Evolutionary conservation across 2,888 invertebrate genomes (phyloP).

Genomic region (Drosophila anceps): DNA sequence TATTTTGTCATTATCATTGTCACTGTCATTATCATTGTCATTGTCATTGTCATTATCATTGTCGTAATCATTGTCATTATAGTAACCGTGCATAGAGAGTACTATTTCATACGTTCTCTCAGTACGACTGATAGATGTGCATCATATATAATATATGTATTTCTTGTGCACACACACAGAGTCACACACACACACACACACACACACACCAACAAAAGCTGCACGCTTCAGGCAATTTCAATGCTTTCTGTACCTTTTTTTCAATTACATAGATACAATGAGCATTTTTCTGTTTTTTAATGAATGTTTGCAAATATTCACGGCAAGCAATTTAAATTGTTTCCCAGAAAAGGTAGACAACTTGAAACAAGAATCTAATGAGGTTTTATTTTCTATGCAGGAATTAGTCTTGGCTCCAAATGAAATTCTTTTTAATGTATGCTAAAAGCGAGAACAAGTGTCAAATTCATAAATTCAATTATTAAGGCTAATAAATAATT

Average conservation of each 20-base stretch:
- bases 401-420: neutral
- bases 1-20: neutral
- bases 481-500: conserved; percentile 1
- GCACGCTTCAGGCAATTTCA: neutral
- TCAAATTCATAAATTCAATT: conserved; percentile 8
- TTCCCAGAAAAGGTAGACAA: neutral
- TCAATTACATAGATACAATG: neutral
- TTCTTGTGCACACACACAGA: too few relatives aligned
- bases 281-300: neutral
- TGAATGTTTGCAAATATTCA: neutral
- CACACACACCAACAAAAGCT: neutral
- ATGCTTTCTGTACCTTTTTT: neutral
- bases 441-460: neutral
- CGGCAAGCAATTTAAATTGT: neutral
- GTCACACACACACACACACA: neutral
- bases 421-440: neutral
- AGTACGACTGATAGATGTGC: too few relatives aligned
- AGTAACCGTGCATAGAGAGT: too few relatives aligned
- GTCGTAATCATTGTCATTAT: neutral
- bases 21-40: neutral
- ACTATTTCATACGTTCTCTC: too few relatives aligned
- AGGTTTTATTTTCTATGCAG: neutral
- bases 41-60: neutral
- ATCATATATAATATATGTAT: too few relatives aligned
- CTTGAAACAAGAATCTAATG: neutral